Base-by-base conservation (phyloP, 2,113 vertebrate genomes). In the Paracanthobrama guichenoti region DNA sequence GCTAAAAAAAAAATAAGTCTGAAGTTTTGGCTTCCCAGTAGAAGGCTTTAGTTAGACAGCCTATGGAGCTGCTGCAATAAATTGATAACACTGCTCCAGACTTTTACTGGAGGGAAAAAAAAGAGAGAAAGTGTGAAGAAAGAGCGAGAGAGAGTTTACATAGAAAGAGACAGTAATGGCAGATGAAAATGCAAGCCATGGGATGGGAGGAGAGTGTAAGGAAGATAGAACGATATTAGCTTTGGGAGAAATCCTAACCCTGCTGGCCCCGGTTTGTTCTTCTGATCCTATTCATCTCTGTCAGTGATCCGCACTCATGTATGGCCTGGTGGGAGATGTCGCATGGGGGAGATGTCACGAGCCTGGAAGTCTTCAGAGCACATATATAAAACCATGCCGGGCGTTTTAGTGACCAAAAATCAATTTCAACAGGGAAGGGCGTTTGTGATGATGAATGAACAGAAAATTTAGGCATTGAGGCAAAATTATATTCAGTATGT, bases 51-150 rank as follows among this genome's bases (percentile, higher is more conserved):
- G 79, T 86, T 53, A 86, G 86, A 81, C 77, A 64, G 85, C 79
- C 83, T 59, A 73, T 44, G 75, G 89, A 90, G 89, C 89, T 89
- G 90, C 91, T 93, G 92, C 88, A 91, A 82, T 79, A 79, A 83
- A 83, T 86, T 35, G 93, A 94, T 93, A 95, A 93, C 90, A 77
- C 86, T 90, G 74, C 85, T 89, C 90, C 82, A 31, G 84, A 66
- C 71, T 31, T 91, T 86, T 89, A 86, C 60, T 84, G 77, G 62
- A 88, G 85, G 85, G 55, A 81, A 42, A 75, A 20, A 26, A 39
- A 48, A 64, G 59, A 39, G 6, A 73, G 16, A 46, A 50, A 48
- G 16, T 35, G 20, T 71, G 24, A 18, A 50, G 53, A 22, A 28
- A 86, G 86, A 71, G 69, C 11, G 22, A 83, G 78, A 57, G 77